These are phyloP conservation scores for Coluber constrictor DNA, from an alignment of 2,797 vertebrate genomes.

Conservation along the genomic window DNA sequence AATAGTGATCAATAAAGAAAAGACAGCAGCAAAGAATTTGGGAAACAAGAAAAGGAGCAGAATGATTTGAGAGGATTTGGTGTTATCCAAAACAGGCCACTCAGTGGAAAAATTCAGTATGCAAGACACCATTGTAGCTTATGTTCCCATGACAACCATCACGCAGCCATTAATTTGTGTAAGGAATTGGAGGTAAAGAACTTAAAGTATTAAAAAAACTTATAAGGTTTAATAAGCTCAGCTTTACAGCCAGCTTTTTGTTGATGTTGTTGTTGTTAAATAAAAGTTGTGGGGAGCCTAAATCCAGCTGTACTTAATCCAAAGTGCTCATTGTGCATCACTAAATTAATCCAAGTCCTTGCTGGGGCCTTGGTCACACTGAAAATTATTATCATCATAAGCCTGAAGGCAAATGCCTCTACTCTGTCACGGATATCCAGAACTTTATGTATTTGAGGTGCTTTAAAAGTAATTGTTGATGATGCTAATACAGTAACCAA, in stretches of 20 bases:
- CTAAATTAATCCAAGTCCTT: background rate
- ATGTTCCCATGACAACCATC: slow-evolving; percentile 25
- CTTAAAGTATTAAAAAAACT: background rate
- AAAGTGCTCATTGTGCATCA: background rate
- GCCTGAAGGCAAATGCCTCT: background rate
- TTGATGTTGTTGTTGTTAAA: background rate
- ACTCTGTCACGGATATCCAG: background rate
- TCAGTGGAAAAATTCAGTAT: background rate
- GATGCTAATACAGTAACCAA: background rate
- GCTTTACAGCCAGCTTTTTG: background rate
- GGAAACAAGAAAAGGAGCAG: background rate
- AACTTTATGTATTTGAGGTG: background rate
- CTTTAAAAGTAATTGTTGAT: background rate
- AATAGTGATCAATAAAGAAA: background rate
- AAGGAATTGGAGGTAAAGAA: background rate
- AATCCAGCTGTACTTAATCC: background rate
- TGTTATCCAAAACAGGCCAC: background rate
- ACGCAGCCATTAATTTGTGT: background rate
- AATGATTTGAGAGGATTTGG: background rate
- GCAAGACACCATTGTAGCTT: background rate
- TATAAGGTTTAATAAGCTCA: background rate
- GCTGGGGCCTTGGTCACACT: background rate
- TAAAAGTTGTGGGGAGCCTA: no score
- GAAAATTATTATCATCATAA: background rate
- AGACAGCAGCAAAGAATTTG: background rate